Conservation (phyloP, 1,140 invertebrate genomes). For the Heliconius eleuchia region DNA sequence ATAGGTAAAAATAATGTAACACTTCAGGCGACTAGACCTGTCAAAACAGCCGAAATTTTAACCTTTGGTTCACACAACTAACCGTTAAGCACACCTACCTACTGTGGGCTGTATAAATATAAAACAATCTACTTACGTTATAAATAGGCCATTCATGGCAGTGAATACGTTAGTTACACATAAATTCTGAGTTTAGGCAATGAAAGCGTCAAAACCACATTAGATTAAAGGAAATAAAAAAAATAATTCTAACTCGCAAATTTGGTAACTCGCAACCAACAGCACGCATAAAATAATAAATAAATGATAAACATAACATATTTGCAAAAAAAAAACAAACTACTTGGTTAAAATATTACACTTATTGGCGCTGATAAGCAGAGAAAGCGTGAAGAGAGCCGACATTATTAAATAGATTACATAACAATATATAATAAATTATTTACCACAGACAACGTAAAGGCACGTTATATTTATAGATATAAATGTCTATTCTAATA, state of each 20-base stretch:
- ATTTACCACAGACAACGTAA: slow-evolving; percentile 11
- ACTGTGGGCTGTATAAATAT: slow-evolving; percentile 42
- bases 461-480: not conserved
- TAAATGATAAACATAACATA: not conserved
- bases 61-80: slow-evolving; percentile 56
- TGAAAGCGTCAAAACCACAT: slow-evolving; percentile 5
- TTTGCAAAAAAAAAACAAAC: not conserved
- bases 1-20: slow-evolving; percentile 11
- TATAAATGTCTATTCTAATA: not conserved
- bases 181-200: slow-evolving; percentile 15
- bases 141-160: slow-evolving; percentile 70
- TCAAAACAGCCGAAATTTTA: slow-evolving; percentile 54
- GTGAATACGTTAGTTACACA: slow-evolving; percentile 42
- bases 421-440: not conserved
- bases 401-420: not conserved
- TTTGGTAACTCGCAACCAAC: slow-evolving; percentile 1
- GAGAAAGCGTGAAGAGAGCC: not conserved
- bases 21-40: slow-evolving; percentile 65
- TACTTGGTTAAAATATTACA: not conserved
- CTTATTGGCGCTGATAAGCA: slow-evolving; percentile 12
- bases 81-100: slow-evolving; percentile 35
- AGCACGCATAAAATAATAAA: not conserved
- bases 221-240: not conserved
- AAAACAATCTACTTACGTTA: slow-evolving; percentile 33
- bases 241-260: not conserved